phyloP scores from a whole-genome alignment of 2,888 invertebrate species.

The Odontomyia ornata region DNA sequence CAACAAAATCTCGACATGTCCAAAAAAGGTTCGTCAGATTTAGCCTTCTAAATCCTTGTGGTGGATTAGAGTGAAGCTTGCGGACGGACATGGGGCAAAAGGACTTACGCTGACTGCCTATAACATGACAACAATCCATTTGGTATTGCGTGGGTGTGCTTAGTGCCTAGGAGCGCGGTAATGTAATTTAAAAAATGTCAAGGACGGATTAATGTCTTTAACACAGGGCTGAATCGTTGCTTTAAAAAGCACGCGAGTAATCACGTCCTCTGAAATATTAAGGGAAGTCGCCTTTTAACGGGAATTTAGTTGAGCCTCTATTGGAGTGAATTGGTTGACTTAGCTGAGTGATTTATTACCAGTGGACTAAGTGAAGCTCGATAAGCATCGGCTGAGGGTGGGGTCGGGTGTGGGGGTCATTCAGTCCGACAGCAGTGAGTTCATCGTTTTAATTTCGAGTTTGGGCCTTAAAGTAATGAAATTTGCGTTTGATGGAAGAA shows the following conservation, averaged over 20 bases:
- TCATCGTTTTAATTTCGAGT: too few relatives aligned
- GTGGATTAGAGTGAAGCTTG: constrained; percentile 30
- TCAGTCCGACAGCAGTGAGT: too few relatives aligned
- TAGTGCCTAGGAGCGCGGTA: neutral
- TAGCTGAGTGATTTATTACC: neutral
- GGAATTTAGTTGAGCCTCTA: neutral
- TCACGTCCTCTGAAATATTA: neutral
- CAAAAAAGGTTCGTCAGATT: constrained; percentile 6
- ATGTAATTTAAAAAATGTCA: constrained; percentile 44
- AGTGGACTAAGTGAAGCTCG: neutral
- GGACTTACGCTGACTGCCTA: neutral
- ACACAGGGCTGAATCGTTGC: neutral
- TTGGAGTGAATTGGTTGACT: neutral
- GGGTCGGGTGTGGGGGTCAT: too few relatives aligned
- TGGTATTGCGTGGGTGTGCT: neutral
- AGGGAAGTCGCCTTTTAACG: neutral
- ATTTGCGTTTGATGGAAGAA: too few relatives aligned
- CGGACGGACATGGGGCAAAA: neutral
- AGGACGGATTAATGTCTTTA: constrained; percentile 42
- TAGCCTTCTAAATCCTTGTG: constrained; percentile 35
- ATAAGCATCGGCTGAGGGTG: too few relatives aligned
- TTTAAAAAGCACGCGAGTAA: constrained; percentile 1
- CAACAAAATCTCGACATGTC: neutral
- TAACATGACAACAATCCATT: constrained; percentile 24
- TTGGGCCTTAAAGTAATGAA: too few relatives aligned